These are phyloP conservation scores for Macaca fascicularis DNA, from an alignment of 2,113 vertebrate species.

Conservation along the genomic window DNA sequence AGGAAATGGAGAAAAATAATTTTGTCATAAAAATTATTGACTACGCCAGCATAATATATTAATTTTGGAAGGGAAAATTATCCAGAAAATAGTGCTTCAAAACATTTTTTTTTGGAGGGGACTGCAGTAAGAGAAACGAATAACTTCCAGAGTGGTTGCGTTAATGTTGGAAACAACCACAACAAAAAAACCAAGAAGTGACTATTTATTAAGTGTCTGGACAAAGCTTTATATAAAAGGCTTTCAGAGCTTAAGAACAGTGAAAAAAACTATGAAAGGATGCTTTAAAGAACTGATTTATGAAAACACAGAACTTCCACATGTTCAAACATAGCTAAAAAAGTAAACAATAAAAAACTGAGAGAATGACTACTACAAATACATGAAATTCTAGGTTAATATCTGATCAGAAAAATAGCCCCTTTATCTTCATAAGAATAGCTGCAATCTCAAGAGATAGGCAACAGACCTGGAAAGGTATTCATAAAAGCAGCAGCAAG, in stretches of 20 bases:
- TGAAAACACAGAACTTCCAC: not conserved
- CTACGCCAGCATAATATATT: not conserved
- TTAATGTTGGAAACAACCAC: slow-evolving; percentile 1
- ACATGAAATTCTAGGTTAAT: not conserved
- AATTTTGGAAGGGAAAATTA: slow-evolving; percentile 20
- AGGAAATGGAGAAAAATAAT: slow-evolving; percentile 5
- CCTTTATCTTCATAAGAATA: not conserved
- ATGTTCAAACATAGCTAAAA: not conserved
- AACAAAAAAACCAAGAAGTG: not conserved
- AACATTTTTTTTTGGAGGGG: not conserved
- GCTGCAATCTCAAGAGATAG: not conserved
- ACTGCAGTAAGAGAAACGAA: not conserved
- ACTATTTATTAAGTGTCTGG: not conserved
- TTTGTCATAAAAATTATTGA: not conserved
- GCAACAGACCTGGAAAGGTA: not conserved
- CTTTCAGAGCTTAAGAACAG: slow-evolving; percentile 37
- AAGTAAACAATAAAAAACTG: not conserved
- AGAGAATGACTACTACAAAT: not conserved
- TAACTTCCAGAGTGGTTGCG: slow-evolving; percentile 16
- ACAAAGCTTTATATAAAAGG: not conserved
- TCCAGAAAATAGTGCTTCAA: slow-evolving; percentile 23
- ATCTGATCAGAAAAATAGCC: not conserved
- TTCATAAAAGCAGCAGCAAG: not conserved
- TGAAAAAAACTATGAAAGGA: not conserved
- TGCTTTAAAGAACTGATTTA: not conserved